Conservation (phyloP, 2,888 invertebrate species). For the Seira musarum region DNA sequence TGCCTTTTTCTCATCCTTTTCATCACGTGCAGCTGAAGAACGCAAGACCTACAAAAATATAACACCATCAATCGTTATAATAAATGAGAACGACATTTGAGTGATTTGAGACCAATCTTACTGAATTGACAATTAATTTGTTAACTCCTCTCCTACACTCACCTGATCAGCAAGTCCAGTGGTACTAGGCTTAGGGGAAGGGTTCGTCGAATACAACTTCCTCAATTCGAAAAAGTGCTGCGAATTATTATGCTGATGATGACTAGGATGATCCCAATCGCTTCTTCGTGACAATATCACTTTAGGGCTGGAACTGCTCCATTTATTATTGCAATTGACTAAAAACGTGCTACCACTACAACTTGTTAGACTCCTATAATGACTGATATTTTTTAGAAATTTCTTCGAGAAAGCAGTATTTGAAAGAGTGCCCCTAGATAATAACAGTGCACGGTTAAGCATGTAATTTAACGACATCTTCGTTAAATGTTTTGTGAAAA, state of each 20-base stretch:
- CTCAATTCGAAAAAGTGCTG: background rate
- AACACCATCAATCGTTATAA: background rate
- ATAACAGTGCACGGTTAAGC: background rate
- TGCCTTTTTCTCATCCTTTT: constrained; percentile 45
- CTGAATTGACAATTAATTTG: background rate
- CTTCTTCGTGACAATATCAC: background rate
- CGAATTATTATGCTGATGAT: background rate
- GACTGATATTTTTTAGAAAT: background rate
- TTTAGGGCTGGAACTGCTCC: background rate
- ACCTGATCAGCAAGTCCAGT: constrained; percentile 59
- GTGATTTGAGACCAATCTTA: background rate
- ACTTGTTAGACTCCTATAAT: background rate
- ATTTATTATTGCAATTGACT: background rate
- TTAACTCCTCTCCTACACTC: background rate
- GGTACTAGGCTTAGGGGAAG: constrained; percentile 26
- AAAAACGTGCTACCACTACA: background rate
- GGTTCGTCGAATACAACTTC: constrained; percentile 29
- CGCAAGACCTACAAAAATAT: constrained; percentile 45
- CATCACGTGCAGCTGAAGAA: constrained; percentile 22
- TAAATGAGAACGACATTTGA: background rate
- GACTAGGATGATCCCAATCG: constrained; percentile 20
- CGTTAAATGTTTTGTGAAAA: no score
- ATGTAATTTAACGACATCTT: constrained; percentile 1
- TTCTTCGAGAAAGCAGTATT: background rate
- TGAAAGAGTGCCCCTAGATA: background rate